A percentile compares a stretch with the other conserved stretches of the same genome.
Conservation (phyloP, 2,888 invertebrate species). For the Eilema depressum region DNA sequence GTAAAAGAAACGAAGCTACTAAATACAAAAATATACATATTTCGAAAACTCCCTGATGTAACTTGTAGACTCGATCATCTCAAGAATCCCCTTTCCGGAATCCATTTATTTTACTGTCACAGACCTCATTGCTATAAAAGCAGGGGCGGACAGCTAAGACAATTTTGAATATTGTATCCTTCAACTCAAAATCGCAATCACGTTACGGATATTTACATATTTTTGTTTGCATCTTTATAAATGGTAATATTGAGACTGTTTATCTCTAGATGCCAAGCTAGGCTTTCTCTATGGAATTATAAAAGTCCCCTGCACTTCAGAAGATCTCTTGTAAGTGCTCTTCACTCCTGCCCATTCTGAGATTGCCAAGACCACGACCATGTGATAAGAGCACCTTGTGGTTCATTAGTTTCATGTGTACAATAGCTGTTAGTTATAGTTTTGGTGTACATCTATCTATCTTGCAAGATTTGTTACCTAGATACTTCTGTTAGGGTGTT, state of each 20-base stretch:
- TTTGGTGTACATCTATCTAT: too few species aligned
- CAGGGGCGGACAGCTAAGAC: neutral
- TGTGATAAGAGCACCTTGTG: too few species aligned
- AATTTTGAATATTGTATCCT: neutral
- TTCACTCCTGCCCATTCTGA: neutral
- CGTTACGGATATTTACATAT: neutral
- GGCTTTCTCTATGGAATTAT: neutral
- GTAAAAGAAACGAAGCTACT: neutral
- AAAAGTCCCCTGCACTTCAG: neutral
- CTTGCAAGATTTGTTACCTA: too few species aligned
- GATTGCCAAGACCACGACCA: too few species aligned
- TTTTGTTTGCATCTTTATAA: neutral
- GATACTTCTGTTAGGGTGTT: neutral
- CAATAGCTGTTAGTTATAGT: too few species aligned
- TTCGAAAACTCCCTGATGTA: neutral
- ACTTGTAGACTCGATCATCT: neutral
- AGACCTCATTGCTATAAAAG: slow-evolving; percentile 4
- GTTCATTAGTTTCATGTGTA: neutral
- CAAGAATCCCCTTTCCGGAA: neutral
- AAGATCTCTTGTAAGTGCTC: neutral
- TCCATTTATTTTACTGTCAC: neutral
- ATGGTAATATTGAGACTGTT: neutral
- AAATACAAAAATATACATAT: neutral
- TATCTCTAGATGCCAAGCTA: neutral
- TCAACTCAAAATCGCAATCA: neutral